These are phyloP conservation scores for Muntiacus muntjak DNA, from an alignment of 2,113 vertebrate species.

Conservation along the genomic window DNA sequence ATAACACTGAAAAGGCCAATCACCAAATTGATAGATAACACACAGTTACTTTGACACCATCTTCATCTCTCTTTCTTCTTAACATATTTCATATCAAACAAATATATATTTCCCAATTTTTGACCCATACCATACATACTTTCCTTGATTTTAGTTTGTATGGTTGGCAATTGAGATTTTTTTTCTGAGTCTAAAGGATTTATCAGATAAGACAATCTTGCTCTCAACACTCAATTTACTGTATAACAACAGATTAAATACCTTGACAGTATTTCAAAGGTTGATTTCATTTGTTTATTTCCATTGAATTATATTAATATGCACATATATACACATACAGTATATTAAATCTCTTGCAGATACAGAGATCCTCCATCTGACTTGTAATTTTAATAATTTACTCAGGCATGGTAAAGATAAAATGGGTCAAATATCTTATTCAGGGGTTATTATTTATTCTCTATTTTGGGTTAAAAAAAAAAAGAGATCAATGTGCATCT, in stretches of 20 bases:
- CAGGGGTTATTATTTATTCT: background rate
- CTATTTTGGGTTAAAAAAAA: background rate
- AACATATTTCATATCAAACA: background rate
- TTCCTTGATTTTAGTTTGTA: background rate
- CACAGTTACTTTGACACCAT: background rate
- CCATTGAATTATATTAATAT: background rate
- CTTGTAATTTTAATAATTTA: conserved; percentile 16
- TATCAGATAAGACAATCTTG: background rate
- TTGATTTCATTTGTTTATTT: conserved; percentile 12
- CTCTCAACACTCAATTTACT: background rate
- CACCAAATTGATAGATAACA: background rate
- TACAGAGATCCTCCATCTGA: background rate
- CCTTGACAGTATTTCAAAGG: background rate
- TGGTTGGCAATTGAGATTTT: background rate
- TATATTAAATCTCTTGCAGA: background rate
- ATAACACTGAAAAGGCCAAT: background rate
- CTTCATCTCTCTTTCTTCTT: background rate
- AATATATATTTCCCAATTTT: background rate
- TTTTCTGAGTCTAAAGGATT: background rate
- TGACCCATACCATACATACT: background rate
- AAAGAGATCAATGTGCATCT: background rate
- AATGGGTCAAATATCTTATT: background rate
- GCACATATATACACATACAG: background rate
- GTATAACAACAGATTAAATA: background rate
- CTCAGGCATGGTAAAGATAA: background rate